Percentiles rank a stretch among this genome's conserved stretches.
These are phyloP conservation scores for Hypanus sabinus DNA, from an alignment of 2,113 vertebrate genomes.

Conservation along the genomic window DNA sequence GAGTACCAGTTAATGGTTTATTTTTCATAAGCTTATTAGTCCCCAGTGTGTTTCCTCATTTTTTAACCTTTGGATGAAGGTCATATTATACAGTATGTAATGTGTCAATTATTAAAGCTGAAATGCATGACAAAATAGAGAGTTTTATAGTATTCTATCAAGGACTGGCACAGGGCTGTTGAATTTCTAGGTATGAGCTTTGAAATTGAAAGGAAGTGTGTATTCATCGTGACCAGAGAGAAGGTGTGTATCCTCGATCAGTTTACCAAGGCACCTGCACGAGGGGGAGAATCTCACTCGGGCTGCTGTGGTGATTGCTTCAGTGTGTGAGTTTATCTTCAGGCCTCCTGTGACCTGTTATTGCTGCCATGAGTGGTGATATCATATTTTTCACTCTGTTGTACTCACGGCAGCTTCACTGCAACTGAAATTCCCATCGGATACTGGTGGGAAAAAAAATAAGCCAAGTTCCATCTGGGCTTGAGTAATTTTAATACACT, in stretches of 20 bases:
- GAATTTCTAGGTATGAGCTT: neutral
- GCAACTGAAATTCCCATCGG: conserved; percentile 30
- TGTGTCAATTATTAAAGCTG: too few species aligned
- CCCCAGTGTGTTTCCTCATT: neutral
- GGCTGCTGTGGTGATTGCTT: neutral
- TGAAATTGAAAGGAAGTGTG: neutral
- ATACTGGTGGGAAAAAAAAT: conserved; percentile 2
- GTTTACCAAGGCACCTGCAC: neutral
- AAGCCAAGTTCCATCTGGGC: conserved; percentile 1
- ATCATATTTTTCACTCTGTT: conserved; percentile 18
- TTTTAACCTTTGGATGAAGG: neutral
- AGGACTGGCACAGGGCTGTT: neutral
- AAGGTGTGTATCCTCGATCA: neutral
- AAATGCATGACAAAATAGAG: neutral
- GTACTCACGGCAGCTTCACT: conserved; percentile 16
- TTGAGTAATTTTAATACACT: neutral
- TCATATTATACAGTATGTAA: neutral
- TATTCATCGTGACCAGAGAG: neutral
- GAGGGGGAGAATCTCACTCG: neutral
- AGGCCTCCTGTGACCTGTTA: conserved; percentile 23
- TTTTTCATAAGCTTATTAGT: conserved; percentile 18
- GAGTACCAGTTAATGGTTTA: conserved; percentile 12
- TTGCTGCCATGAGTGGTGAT: conserved; percentile 22
- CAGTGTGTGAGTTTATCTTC: neutral
- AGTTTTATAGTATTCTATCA: neutral